Evolutionary conservation across 2,888 invertebrate species (phyloP).

Genomic region (Ophion ellenae): DNA sequence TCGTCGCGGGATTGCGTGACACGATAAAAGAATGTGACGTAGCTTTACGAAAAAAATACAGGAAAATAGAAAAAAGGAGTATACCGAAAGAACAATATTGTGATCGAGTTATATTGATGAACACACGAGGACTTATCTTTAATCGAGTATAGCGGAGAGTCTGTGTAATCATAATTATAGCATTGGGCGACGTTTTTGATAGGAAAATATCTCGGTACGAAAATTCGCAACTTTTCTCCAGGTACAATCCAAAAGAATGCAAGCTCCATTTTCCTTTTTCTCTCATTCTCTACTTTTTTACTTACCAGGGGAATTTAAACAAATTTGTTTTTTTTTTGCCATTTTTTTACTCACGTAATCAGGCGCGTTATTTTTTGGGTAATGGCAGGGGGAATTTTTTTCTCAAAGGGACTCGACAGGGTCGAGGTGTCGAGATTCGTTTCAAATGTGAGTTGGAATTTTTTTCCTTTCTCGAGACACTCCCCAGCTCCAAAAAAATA

Average conservation of each 20-base stretch:
- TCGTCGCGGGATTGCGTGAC: conserved; percentile 38
- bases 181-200: conserved; percentile 1
- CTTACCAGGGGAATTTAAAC: no score
- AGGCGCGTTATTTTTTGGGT: no score
- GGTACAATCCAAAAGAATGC: not conserved
- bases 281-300: no score
- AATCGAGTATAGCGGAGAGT: conserved; percentile 8
- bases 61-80: no score
- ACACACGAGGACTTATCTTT: conserved; percentile 23
- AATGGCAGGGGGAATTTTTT: no score
- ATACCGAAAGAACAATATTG: conserved; percentile 27
- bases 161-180: conserved; percentile 28
- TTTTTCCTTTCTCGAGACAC: no score
- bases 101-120: conserved; percentile 41
- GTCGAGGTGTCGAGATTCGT: no score
- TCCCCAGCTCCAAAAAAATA: no score
- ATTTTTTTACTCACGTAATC: no score
- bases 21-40: conserved; percentile 19
- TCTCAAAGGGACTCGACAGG: no score
- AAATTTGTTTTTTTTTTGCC: no score
- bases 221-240: not conserved
- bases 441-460: no score
- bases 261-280: not conserved
- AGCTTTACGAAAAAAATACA: conserved; percentile 47
- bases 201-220: not conserved